These are phyloP conservation scores for Colletes gigas DNA, from an alignment of 1,140 invertebrate species.

Conservation along the genomic window DNA sequence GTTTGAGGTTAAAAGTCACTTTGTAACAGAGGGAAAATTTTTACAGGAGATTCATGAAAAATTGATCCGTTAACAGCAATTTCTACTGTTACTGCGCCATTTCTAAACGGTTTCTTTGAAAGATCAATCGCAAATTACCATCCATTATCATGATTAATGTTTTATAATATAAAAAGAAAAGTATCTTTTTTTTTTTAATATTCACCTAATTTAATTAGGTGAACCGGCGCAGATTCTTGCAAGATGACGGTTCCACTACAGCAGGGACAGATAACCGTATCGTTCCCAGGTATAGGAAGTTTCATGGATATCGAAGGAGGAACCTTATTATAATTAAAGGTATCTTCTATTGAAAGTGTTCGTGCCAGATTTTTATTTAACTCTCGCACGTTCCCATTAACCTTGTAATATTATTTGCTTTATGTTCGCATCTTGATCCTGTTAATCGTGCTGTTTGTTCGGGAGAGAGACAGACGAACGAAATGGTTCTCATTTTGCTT, in stretches of 20 bases:
- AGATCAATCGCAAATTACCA: background rate
- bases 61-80: too few relatives aligned
- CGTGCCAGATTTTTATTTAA: constrained; percentile 10
- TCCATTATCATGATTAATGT: background rate
- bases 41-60: too few relatives aligned
- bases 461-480: too few relatives aligned
- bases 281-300: constrained; percentile 64
- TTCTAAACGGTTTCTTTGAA: too few relatives aligned
- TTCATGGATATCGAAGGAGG: constrained; percentile 63
- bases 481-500: too few relatives aligned
- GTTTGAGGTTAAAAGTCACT: too few relatives aligned
- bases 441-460: too few relatives aligned
- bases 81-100: too few relatives aligned
- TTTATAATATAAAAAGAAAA: background rate
- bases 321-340: constrained; percentile 69
- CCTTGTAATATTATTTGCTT: background rate
- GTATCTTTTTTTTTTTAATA: too few relatives aligned
- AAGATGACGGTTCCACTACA: constrained; percentile 52
- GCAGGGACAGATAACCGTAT: constrained; percentile 57
- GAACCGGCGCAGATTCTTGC: constrained; percentile 72
- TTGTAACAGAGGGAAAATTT: too few relatives aligned
- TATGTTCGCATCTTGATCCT: background rate
- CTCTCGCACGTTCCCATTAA: background rate
- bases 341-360: constrained; percentile 55
- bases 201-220: constrained; percentile 60